A percentile compares a stretch with the other conserved stretches of the same genome.
Evolutionary conservation across 2,113 vertebrate genomes (phyloP).

Genomic region (Theristicus caerulescens): DNA sequence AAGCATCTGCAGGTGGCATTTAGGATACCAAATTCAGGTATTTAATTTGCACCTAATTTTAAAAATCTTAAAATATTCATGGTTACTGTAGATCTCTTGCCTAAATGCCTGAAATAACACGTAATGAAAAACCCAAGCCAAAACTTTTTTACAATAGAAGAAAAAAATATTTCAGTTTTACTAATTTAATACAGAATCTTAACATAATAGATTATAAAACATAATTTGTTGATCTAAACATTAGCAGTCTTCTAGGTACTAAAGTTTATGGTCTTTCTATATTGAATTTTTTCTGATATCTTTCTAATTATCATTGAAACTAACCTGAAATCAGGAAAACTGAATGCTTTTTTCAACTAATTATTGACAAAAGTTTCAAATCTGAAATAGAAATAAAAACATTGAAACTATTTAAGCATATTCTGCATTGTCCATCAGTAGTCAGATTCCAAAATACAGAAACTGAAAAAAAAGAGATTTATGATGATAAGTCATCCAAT

Average conservation of each 20-base stretch:
- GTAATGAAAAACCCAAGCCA: neutral
- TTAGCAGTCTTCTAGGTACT: neutral
- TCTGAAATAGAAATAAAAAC: too few species aligned
- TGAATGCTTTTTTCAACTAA: too few species aligned
- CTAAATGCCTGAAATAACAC: neutral
- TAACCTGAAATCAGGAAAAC: neutral
- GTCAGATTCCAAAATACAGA: neutral
- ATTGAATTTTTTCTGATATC: neutral
- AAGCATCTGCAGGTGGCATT: neutral
- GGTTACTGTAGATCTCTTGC: neutral
- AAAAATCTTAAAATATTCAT: neutral
- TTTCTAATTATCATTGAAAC: neutral
- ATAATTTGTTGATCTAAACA: neutral
- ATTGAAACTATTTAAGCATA: neutral
- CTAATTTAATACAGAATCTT: neutral
- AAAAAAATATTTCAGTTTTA: neutral
- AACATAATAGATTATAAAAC: neutral
- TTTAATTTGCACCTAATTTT: neutral
- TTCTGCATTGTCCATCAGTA: accelerated
- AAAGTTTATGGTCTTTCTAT: neutral
- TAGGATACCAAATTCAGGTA: neutral
- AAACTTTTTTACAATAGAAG: neutral
- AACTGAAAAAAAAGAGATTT: neutral
- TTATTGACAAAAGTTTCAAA: too few species aligned
- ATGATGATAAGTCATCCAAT: neutral